These are phyloP conservation scores for Acromyrmex charruanus DNA, from an alignment of 1,140 invertebrate genomes.

Conservation along the genomic window DNA sequence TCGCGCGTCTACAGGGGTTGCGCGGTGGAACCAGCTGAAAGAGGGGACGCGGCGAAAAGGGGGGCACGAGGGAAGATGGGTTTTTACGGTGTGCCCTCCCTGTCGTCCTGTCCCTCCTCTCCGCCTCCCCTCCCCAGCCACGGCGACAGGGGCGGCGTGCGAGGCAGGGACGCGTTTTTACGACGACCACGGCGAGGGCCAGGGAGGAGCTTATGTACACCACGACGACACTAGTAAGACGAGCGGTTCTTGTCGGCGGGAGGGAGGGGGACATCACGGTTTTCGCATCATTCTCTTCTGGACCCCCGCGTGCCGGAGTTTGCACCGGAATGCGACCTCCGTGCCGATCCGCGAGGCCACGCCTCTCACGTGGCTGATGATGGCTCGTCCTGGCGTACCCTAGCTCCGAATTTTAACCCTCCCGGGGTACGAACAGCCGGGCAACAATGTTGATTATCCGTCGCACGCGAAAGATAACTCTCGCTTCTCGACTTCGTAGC, in stretches of 20 bases:
- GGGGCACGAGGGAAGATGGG: slow-evolving; percentile 63
- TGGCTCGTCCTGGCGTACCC: slow-evolving; percentile 30
- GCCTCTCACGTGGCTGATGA: slow-evolving; percentile 34
- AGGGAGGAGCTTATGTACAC: slow-evolving; percentile 68
- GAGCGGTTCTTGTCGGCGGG: background rate
- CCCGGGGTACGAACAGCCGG: background rate
- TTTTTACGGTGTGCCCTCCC: slow-evolving; percentile 70
- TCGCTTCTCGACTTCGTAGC: background rate
- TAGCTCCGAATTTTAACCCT: slow-evolving; percentile 12
- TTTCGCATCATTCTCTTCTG: slow-evolving; percentile 32
- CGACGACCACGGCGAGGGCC: slow-evolving; percentile 38
- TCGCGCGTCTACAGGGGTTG: slow-evolving; percentile 62
- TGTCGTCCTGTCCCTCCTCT: slow-evolving; percentile 20
- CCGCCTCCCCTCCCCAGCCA: background rate
- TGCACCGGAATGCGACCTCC: background rate
- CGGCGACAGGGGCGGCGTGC: slow-evolving; percentile 24
- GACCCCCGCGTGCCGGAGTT: slow-evolving; percentile 7
- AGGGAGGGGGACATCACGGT: slow-evolving; percentile 4
- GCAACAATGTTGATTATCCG: slow-evolving; percentile 11
- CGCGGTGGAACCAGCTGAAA: slow-evolving; percentile 20
- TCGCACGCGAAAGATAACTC: background rate
- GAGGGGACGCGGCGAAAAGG: background rate
- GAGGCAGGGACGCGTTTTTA: slow-evolving; percentile 69
- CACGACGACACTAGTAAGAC: slow-evolving; percentile 54
- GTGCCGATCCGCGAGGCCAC: slow-evolving; percentile 40